Evolutionary conservation across 2,888 invertebrate genomes (phyloP).

Genomic region (Tetrapedia diversipes): DNA sequence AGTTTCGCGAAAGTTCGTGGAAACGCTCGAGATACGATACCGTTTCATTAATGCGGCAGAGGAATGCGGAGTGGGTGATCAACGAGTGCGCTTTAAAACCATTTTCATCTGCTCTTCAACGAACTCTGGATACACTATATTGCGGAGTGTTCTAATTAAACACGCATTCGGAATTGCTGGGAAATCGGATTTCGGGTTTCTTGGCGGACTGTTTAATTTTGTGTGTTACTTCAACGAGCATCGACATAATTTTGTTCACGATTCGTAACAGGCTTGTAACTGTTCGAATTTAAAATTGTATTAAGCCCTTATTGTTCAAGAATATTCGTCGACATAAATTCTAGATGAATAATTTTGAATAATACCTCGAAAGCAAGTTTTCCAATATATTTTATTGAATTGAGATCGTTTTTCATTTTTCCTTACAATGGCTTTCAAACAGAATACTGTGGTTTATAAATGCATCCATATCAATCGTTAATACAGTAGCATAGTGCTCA

Average conservation of each 20-base stretch:
- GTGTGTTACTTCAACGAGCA: neutral
- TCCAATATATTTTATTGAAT: neutral
- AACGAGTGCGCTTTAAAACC: conserved; percentile 40
- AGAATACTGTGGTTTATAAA: no score
- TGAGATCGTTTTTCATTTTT: no score
- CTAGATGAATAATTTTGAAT: neutral
- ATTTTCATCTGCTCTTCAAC: conserved; percentile 36
- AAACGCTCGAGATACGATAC: conserved; percentile 49
- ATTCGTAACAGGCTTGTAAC: neutral
- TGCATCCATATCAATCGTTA: no score
- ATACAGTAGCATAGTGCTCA: no score
- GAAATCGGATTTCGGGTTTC: conserved; percentile 4
- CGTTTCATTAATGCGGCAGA: conserved; percentile 38
- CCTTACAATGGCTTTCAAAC: no score
- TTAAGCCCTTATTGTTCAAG: no score
- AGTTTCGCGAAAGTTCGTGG: conserved; percentile 48
- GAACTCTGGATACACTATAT: conserved; percentile 39
- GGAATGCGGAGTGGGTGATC: conserved; percentile 33
- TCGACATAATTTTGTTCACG: neutral
- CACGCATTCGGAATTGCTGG: conserved; percentile 5
- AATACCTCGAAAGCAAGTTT: neutral
- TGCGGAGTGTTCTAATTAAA: conserved; percentile 14
- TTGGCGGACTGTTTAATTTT: neutral
- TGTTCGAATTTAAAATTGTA: no score
- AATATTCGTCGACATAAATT: neutral